A percentile compares a stretch with the other conserved stretches of the same genome.
Conservation (phyloP, 2,797 vertebrate species). For the Denticeps clupeoides region DNA sequence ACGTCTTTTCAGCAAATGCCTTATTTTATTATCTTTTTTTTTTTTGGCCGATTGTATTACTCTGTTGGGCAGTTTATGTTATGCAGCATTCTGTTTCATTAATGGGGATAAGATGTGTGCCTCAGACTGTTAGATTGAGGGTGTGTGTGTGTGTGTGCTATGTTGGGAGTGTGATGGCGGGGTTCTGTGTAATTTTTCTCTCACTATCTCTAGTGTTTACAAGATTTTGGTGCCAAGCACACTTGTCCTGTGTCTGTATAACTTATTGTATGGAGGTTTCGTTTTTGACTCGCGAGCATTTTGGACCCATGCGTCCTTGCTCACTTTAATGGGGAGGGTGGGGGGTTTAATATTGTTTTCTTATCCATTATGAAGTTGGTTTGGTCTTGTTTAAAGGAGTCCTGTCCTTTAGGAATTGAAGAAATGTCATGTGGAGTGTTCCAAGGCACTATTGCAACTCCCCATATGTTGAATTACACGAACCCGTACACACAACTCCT, state of each 20-base stretch:
- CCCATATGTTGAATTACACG: too few relatives aligned
- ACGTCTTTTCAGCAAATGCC: conserved; percentile 44
- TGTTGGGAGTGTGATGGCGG: conserved; percentile 6
- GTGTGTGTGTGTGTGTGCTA: not conserved
- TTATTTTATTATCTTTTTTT: conserved; percentile 41
- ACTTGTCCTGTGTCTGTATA: conserved; percentile 48
- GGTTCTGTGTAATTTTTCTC: conserved; percentile 8
- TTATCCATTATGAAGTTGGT: too few relatives aligned
- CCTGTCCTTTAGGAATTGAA: too few relatives aligned
- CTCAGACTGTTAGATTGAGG: conserved; percentile 21
- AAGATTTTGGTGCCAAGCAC: conserved; percentile 43
- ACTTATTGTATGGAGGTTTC: conserved; percentile 54
- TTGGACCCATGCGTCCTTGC: too few relatives aligned
- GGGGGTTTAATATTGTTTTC: too few relatives aligned
- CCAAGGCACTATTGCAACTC: too few relatives aligned
- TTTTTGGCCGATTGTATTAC: conserved; percentile 30
- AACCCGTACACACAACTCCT: too few relatives aligned
- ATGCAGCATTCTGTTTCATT: conserved; percentile 17
- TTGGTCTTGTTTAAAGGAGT: too few relatives aligned
- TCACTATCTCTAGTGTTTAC: conserved; percentile 19
- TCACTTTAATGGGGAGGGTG: too few relatives aligned
- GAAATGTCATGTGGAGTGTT: too few relatives aligned
- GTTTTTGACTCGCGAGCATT: too few relatives aligned
- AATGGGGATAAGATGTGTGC: conserved; percentile 15
- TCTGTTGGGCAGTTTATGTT: conserved; percentile 20